Base-by-base conservation (phyloP, 64 coral and sea anemone species). In the Actinia equina region DNA sequence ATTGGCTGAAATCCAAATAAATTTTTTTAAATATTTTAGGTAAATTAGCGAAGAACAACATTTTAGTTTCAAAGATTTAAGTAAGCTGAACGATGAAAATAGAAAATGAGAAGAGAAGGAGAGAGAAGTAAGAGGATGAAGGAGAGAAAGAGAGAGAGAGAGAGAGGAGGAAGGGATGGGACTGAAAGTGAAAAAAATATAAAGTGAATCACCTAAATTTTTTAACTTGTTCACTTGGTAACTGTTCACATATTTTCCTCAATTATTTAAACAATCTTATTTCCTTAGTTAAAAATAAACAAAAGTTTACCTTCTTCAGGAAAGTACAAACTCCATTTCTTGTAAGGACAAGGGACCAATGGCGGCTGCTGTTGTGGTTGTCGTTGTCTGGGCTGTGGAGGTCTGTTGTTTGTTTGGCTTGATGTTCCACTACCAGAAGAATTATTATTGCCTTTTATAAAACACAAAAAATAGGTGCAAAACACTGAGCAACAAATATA, bases 291-390 rank as follows among this genome's bases (percentile, higher is more conserved):
- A 17, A 77, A n/a, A n/a, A 6, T 19, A 20, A 51, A 87, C 7
- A 9, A 26, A 27, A 70, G 37, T 55, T 61, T 59, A 90, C 89
- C 89, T 46, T 25, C 77, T 13, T 91, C 83, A 79, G 89, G 89
- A 20, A 91, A 91, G 53, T 91, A 91, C 13, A 85, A 77, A 59
- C 71, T 79, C 89, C 89, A 91, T 64, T 86, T 91, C 44, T 79
- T 77, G 74, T 61, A 91, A 18, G 89, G 89, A 54, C 89, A 91
- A 11, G 71, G 37, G 17, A n/a, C 84, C n/a, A 86, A 86, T 59
- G 67, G 74, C 52, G 52, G 83, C 56, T 86, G 89, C 18, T 77
- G 62, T 41, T 86, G 89, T 26, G 17, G 11, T 44, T 58, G 49
- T 60, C 83, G 77, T 37, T 37, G 77, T 64, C 71, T 65, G 85